Conservation (phyloP, 1,140 invertebrate species). For the Calosoma granatense region DNA sequence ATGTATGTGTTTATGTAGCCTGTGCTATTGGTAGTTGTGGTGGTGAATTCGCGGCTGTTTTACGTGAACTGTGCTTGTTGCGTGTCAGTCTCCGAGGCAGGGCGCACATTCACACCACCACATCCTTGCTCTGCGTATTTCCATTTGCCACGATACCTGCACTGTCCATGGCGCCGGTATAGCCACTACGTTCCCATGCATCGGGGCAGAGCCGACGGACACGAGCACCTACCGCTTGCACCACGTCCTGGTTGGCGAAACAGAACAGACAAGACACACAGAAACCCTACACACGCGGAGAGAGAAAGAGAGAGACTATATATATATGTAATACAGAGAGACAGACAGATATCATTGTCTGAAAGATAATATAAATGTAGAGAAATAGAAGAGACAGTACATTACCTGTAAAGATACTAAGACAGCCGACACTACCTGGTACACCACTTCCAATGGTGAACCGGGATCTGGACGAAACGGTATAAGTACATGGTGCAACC, state of each 20-base stretch:
- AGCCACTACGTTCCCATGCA: slow-evolving; percentile 19
- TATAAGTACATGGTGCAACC: slow-evolving; percentile 68
- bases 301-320: neutral
- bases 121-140: slow-evolving; percentile 20
- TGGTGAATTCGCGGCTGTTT: no score
- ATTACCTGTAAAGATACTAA: slow-evolving; percentile 75
- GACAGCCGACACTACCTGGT: slow-evolving; percentile 66
- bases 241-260: slow-evolving; percentile 84
- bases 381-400: slow-evolving; percentile 12
- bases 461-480: slow-evolving; percentile 62
- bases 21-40: no score
- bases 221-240: slow-evolving; percentile 35
- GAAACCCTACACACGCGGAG: slow-evolving; percentile 54
- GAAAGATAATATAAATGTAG: no score
- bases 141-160: slow-evolving; percentile 29
- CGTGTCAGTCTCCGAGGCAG: slow-evolving; percentile 23
- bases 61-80: no score
- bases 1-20: no score
- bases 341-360: no score
- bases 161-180: slow-evolving; percentile 24
- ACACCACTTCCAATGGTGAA: slow-evolving; percentile 52
- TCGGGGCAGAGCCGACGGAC: slow-evolving; percentile 31
- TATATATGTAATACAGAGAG: neutral
- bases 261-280: slow-evolving; percentile 80
- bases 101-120: slow-evolving; percentile 23